A percentile compares a stretch with the other conserved stretches of the same genome.
phyloP scores from a whole-genome alignment of 2,797 vertebrate species.

The Alosa sapidissima region DNA sequence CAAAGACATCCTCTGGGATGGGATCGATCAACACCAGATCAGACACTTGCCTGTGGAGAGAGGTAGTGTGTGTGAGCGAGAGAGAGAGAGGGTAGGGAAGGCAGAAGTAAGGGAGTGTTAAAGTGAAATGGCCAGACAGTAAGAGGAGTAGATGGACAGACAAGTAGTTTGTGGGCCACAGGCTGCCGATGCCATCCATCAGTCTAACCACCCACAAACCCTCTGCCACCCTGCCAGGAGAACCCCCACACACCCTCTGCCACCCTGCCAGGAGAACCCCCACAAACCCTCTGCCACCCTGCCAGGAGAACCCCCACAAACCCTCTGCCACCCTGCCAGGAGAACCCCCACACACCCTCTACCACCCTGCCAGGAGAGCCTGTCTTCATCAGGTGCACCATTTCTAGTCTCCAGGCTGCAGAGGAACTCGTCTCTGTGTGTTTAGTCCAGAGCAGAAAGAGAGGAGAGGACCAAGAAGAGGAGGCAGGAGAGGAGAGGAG shows the following conservation, averaged over 20 bases:
- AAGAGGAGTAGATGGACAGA: not conserved
- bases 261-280: no score
- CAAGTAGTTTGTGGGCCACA: not conserved
- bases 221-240: not conserved
- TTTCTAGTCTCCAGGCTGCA: not conserved
- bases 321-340: no score
- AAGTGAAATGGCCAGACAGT: slow-evolving; percentile 12
- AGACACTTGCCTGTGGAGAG: slow-evolving; percentile 76
- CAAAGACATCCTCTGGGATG: slow-evolving; percentile 78
- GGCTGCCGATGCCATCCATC: not conserved
- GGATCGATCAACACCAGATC: slow-evolving; percentile 82
- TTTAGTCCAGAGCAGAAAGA: not conserved
- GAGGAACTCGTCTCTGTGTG: not conserved
- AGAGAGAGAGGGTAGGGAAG: no score
- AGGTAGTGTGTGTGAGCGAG: slow-evolving; percentile 32
- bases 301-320: no score
- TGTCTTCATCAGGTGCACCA: not conserved
- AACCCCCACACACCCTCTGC: no score
- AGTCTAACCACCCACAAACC: not conserved
- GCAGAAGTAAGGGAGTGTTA: not conserved
- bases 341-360: no score
- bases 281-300: no score
- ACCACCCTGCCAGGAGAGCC: no score
- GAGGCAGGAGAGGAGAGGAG: no score
- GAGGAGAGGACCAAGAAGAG: not conserved